phyloP scores from a whole-genome alignment of 2,888 invertebrate genomes.

The Pycnomerus fuliginosus region DNA sequence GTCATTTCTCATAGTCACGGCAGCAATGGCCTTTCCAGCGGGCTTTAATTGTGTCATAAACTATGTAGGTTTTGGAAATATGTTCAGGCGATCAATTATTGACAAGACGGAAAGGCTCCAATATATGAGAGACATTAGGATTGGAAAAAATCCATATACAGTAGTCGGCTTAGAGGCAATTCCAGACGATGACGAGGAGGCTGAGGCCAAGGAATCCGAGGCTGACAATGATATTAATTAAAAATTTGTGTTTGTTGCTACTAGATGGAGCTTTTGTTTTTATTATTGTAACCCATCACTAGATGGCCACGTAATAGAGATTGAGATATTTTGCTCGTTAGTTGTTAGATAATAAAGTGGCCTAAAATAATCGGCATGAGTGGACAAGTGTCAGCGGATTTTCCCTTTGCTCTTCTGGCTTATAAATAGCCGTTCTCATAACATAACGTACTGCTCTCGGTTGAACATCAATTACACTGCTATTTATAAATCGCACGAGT shows the following conservation, averaged over 20 bases:
- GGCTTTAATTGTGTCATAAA: slow-evolving; percentile 2
- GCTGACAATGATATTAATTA: background rate
- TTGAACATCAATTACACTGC: slow-evolving; percentile 21
- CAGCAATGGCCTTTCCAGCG: slow-evolving; percentile 2
- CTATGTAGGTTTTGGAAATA: slow-evolving; percentile 3
- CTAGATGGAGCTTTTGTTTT: no score
- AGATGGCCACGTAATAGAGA: no score
- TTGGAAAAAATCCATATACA: slow-evolving; percentile 6
- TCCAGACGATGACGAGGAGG: slow-evolving; percentile 17
- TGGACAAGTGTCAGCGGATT: slow-evolving; percentile 21
- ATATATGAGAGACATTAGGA: slow-evolving; percentile 8
- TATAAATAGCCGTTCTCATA: slow-evolving; percentile 20
- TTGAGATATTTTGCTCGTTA: slow-evolving; percentile 14
- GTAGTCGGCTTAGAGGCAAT: slow-evolving; percentile 20
- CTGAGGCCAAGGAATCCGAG: slow-evolving; percentile 2
- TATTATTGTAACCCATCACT: no score
- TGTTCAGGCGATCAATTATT: slow-evolving; percentile 5
- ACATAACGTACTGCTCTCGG: slow-evolving; percentile 18
- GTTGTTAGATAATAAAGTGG: slow-evolving; percentile 9
- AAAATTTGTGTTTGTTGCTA: slow-evolving; percentile 4
- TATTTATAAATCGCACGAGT: slow-evolving; percentile 16
- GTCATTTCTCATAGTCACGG: slow-evolving; percentile 2
- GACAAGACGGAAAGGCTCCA: slow-evolving; percentile 6
- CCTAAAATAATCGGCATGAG: slow-evolving; percentile 15
- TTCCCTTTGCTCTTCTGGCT: slow-evolving; percentile 19